These are phyloP conservation scores for Drosophila chauvacae DNA, from an alignment of 1,140 invertebrate species.

Conservation along the genomic window DNA sequence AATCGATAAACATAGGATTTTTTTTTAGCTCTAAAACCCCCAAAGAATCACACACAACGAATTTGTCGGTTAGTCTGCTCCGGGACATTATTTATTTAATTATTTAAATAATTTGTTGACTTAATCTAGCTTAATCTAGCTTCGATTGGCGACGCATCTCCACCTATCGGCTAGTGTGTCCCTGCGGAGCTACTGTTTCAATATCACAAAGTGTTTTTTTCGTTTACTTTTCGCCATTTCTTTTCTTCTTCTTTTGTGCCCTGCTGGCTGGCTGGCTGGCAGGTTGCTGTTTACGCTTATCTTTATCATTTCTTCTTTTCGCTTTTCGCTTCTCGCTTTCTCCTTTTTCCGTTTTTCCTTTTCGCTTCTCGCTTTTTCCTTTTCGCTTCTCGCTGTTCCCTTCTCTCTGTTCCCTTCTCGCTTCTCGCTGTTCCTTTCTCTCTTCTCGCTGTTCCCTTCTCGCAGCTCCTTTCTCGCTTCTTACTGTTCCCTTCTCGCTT, in stretches of 20 bases:
- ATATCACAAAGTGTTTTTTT: slow-evolving; percentile 38
- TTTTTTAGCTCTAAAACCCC: background rate
- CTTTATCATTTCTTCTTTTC: background rate
- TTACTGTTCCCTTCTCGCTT: background rate
- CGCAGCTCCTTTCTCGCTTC: no score
- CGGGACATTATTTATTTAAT: background rate
- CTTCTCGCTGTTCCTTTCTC: no score
- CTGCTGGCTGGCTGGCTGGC: slow-evolving; percentile 9
- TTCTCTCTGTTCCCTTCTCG: no score
- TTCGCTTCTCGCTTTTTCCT: no score
- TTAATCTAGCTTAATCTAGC: slow-evolving; percentile 28
- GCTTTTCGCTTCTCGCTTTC: background rate
- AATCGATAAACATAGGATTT: background rate
- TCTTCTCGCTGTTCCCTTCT: no score
- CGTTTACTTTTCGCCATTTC: slow-evolving; percentile 1
- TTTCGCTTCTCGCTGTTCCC: no score
- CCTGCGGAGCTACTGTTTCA: slow-evolving; percentile 22
- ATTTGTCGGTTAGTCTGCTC: background rate
- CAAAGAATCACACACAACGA: background rate
- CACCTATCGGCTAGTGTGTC: background rate
- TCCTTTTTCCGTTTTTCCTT: no score
- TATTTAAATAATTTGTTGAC: slow-evolving; percentile 13
- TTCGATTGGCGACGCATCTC: slow-evolving; percentile 1
- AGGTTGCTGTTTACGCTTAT: background rate
- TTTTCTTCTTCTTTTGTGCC: background rate